Evolutionary conservation across 2,113 vertebrate species (phyloP).

Genomic region (Tamias sibiricus): DNA sequence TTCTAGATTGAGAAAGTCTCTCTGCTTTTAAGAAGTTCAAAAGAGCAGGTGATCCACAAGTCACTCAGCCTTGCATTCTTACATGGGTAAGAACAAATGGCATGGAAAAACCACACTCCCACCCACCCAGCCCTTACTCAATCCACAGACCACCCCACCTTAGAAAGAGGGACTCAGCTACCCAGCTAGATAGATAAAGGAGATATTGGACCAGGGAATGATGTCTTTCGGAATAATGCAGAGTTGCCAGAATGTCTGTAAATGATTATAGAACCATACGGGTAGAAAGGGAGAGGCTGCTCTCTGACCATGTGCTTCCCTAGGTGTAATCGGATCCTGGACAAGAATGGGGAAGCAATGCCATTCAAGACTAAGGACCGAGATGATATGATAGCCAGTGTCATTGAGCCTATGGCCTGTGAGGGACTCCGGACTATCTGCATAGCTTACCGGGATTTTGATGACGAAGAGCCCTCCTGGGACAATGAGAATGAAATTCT

Average conservation of each 20-base stretch:
- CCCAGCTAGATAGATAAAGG: background rate
- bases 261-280: rapidly evolving
- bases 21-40: background rate
- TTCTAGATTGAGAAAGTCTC: background rate
- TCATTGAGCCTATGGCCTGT: constrained; percentile 98
- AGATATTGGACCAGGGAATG: background rate
- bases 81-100: background rate
- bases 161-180: background rate
- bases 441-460: constrained; percentile 94
- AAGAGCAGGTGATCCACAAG: background rate
- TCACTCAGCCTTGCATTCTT: no score
- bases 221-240: background rate
- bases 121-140: no score
- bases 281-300: background rate
- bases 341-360: constrained; percentile 88
- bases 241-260: background rate
- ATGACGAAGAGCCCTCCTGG: constrained; percentile 90
- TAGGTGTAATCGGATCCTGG: constrained; percentile 95
- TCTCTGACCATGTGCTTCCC: constrained; percentile 11
- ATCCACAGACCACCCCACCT: background rate
- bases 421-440: constrained; percentile 97
- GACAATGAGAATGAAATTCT: constrained; percentile 94
- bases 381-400: constrained; percentile 95
- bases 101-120: background rate
- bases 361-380: constrained; percentile 94